Base-by-base conservation (phyloP, 2,888 invertebrate genomes). In the Neria commutata region DNA sequence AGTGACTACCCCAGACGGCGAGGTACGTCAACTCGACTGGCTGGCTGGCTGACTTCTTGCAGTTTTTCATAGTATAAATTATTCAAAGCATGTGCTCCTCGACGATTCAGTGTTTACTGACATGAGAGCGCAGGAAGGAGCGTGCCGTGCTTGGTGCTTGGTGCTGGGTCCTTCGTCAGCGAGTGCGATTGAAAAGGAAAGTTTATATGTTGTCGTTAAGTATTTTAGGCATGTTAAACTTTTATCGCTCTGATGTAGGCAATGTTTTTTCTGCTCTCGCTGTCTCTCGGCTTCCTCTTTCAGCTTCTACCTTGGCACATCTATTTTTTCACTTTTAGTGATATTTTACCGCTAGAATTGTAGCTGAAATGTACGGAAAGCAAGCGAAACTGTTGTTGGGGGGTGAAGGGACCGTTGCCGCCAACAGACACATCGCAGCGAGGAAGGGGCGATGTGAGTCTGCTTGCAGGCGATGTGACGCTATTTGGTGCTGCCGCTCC, bases 21-120 rank as follows among this genome's bases (percentile, higher is more conserved):
- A 50, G 24, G 51, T 29, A 49, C 48, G 58, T 34, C 14, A 34
- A 34, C 16, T n/a, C 16, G 16, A 34, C 14, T 14, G 16, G 14
- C 16, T 34, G 14, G 11, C 16, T 4, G 29, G 6, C 11, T 29
- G 29, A 29, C 29, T 29, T 29, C 29, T 29, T 6, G 42, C 42
- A 4, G 10, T n/a, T 3, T 11, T 14, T 25, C 19, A 3, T 46
- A 17, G 46, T 48, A 77, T 77, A 77, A 77, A 77, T 78, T 77
- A 77, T 77, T 77, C 78, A 77, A 76, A 77, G 75, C 77, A 77
- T 77, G 77, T 78, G 77, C 75, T 76, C 65, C 53, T 49, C 63
- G 57, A 23, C 55, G n/a, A n/a, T n/a, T n/a, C n/a, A 58, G 58
- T 60, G 56, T 63, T 63, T 63, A 59, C 55, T 61, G 56, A 53